Evolutionary conservation across 2,888 invertebrate genomes (phyloP), one percentile per base, ranked within the genome.

Genomic region (Oligia latruncula): DNA sequence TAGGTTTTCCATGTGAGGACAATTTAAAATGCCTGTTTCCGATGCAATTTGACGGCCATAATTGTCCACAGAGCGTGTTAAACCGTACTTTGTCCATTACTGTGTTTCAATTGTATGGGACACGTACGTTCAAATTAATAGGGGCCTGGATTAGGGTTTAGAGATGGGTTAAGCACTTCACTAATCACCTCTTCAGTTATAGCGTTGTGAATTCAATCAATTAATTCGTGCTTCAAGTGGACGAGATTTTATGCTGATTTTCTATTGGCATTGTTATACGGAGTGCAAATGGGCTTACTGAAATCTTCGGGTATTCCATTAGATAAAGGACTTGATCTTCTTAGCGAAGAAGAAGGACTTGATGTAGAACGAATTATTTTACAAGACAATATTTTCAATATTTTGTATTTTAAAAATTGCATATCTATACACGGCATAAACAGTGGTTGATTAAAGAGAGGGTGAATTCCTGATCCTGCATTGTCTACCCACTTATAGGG

Each of bases 11-110:
- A 78, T 64, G 40, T 71, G 72, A 80, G 80, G 70, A 87, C 89
- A 90, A 91, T 93, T 93, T 92, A 89, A 91, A 92, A 90, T 90
- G 91, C 90, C 91, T 90, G 91, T 72, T 81, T 88, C 90, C 92
- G 87, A 90, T 91, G 90, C 93, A 93, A 94, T 94, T 92, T 92
- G 90, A 91, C 88, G 88, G 90, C 92, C 92, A 91, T 94, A 95
- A 95, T 96, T 95, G 94, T 93, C 94, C 93, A 85, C 94, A 92
- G 93, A 94, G 94, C 93, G 93, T 94, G 94, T 94, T 93, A 93
- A 94, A 92, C 90, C 92, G 92, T 92, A 92, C 92, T 93, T 92
- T 89, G 93, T 91, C 92, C 90, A 86, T 82, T 77, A 80, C 90
- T 87, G 92, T 91, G 94, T 93, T 95, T 92, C 94, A 92, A 94